A percentile compares a stretch with the other conserved stretches of the same genome.
Evolutionary conservation across 2,797 vertebrate species (phyloP).

Genomic region (Falco rusticolus): DNA sequence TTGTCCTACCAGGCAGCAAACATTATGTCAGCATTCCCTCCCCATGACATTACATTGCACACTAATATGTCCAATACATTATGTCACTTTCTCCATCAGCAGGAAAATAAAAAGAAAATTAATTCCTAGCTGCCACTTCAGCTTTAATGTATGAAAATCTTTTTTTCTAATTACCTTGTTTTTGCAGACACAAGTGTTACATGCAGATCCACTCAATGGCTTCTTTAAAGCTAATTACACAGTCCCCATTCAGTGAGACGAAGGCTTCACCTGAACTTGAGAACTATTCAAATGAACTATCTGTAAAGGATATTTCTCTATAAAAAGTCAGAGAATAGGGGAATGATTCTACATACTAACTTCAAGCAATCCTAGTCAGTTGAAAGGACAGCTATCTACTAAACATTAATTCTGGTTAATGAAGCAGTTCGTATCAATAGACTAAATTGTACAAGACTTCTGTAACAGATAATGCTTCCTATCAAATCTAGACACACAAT

Average conservation of each 20-base stretch:
- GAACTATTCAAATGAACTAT: neutral
- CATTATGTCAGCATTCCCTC: accelerated
- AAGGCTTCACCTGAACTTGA: neutral
- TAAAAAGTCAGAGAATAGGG: neutral
- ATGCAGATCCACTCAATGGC: neutral
- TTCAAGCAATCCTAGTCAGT: neutral
- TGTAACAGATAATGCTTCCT: neutral
- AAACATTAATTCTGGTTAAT: neutral
- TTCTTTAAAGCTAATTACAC: neutral
- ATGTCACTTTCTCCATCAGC: neutral
- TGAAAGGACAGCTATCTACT: neutral
- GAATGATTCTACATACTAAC: neutral
- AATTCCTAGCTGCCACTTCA: neutral
- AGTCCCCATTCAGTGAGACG: neutral
- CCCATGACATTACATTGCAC: neutral
- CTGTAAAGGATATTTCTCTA: neutral
- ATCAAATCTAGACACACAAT: neutral
- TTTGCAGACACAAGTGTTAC: neutral
- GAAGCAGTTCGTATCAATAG: neutral
- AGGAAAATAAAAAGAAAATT: neutral
- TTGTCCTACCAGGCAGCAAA: neutral
- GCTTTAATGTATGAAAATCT: neutral
- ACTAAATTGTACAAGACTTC: neutral
- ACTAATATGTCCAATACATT: neutral
- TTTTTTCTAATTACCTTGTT: neutral